Percentiles rank a stretch among this genome's conserved stretches.
phyloP scores from a whole-genome alignment of 2,113 vertebrate genomes.

The Callipepla squamata region DNA sequence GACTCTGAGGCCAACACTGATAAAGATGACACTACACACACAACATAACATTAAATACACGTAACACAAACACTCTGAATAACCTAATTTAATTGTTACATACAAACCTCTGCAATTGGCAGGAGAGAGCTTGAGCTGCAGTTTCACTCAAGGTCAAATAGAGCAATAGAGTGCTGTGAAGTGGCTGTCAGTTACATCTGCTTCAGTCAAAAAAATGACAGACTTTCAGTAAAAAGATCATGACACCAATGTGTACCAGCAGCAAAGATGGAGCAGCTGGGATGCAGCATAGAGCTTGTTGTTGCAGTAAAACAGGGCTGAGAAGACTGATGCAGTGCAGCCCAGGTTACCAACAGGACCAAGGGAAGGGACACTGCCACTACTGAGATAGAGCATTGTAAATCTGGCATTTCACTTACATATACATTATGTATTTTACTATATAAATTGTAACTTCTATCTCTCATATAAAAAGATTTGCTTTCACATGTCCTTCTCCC shows the following conservation, averaged over 20 bases:
- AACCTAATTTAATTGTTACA: not conserved
- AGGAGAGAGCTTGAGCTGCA: not conserved
- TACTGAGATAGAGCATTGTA: fast-evolving
- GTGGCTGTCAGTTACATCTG: not conserved
- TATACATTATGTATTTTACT: not conserved
- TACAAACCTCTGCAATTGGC: not conserved
- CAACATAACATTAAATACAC: not conserved
- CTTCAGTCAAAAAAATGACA: not conserved
- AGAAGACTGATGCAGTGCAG: not conserved
- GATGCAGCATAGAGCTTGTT: not conserved
- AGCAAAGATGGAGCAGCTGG: not conserved
- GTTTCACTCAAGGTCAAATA: not conserved
- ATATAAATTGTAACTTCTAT: not conserved
- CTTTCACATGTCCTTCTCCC: not conserved
- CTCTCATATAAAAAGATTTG: not conserved
- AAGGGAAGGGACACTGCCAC: not conserved
- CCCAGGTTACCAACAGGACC: not conserved
- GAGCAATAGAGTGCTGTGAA: not conserved
- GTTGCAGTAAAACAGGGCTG: not conserved
- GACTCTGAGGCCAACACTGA: not conserved
- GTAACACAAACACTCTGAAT: not conserved
- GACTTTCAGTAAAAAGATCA: not conserved
- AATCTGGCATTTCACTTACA: not conserved
- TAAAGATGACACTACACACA: not conserved
- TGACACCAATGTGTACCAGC: not conserved